phyloP scores from a whole-genome alignment of 2,797 vertebrate species.

The Sternotherus odoratus region DNA sequence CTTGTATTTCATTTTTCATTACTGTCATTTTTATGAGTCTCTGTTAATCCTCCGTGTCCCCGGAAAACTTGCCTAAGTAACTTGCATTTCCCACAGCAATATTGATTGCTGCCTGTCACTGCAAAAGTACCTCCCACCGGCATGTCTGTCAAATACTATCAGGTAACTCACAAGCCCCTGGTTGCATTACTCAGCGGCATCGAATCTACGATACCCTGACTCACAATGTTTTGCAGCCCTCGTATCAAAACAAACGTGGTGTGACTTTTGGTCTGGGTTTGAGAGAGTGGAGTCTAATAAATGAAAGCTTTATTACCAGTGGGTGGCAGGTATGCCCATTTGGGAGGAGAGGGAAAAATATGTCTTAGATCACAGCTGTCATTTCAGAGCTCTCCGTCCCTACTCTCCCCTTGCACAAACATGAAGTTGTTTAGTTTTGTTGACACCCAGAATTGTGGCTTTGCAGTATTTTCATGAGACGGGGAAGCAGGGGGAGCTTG shows the following conservation, averaged over 20 bases:
- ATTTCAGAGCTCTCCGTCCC: background rate
- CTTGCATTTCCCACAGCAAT: slow-evolving; percentile 26
- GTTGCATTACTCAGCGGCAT: background rate
- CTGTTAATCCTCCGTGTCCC: background rate
- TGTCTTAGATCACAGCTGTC: background rate
- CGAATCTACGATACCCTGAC: rapidly evolving
- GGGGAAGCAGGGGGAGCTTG: background rate
- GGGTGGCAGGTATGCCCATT: background rate
- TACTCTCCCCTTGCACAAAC: background rate
- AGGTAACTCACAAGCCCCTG: background rate
- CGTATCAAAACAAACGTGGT: background rate
- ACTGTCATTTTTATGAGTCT: slow-evolving; percentile 32
- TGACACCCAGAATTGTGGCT: background rate
- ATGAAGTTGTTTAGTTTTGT: background rate
- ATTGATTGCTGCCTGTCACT: background rate
- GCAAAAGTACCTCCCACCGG: background rate
- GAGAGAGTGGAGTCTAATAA: background rate
- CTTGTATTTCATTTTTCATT: slow-evolving; percentile 41
- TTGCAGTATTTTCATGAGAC: background rate
- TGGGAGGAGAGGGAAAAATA: background rate
- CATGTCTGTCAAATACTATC: background rate
- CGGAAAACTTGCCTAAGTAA: slow-evolving; percentile 44
- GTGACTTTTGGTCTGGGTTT: background rate
- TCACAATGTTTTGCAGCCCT: background rate
- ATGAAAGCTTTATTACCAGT: background rate